phyloP scores from a whole-genome alignment of 2,888 invertebrate species.

The Saturnia pavonia region DNA sequence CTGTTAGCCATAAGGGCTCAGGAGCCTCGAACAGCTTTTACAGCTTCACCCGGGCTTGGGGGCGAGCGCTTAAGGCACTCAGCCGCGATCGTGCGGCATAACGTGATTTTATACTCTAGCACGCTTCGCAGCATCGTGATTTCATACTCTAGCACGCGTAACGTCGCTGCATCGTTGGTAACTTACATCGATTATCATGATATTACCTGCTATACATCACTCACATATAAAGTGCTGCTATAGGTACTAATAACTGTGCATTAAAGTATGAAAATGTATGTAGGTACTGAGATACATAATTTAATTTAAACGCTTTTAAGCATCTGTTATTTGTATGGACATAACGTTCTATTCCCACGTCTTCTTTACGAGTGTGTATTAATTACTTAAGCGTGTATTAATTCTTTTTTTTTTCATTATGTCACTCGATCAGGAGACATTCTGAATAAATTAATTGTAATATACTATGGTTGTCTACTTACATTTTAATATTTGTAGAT shows the following conservation, averaged over 20 bases:
- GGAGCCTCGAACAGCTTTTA: too few species aligned
- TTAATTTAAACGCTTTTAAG: too few species aligned
- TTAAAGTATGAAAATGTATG: too few species aligned
- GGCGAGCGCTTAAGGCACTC: too few species aligned
- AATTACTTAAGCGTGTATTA: too few species aligned
- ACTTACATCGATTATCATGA: too few species aligned
- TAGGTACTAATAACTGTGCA: too few species aligned
- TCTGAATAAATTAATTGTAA: not conserved
- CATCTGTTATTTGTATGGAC: not conserved
- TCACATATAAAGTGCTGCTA: not conserved
- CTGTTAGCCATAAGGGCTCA: too few species aligned
- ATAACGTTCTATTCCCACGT: not conserved
- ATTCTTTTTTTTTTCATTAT: not conserved
- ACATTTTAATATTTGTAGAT: constrained; percentile 30
- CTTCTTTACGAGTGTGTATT: not conserved
- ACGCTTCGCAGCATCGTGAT: not conserved
- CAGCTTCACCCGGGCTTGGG: too few species aligned
- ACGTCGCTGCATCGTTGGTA: not conserved
- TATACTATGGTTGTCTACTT: constrained; percentile 22
- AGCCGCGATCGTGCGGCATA: too few species aligned
- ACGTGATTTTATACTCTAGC: not conserved
- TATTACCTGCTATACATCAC: too few species aligned
- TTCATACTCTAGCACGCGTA: not conserved
- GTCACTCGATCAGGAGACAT: not conserved
- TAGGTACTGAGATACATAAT: too few species aligned